Evolutionary conservation across 2,113 vertebrate species (phyloP).

Genomic region (Mormyrus iriodes): DNA sequence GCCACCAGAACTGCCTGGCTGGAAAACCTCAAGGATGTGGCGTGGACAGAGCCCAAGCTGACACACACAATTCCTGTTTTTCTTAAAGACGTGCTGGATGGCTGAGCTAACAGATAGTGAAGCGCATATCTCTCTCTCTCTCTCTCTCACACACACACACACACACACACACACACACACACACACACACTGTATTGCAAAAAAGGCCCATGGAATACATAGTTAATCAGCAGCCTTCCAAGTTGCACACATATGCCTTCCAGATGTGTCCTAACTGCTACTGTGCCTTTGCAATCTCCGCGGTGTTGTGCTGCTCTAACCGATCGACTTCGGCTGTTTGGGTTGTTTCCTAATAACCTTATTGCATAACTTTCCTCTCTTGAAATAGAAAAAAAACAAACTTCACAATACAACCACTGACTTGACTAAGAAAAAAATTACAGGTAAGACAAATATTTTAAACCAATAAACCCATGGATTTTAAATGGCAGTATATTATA

Average conservation of each 20-base stretch:
- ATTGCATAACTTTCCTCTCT: conserved; percentile 1
- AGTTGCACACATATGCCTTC: not conserved
- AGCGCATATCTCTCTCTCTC: too few relatives aligned
- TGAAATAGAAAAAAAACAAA: not conserved
- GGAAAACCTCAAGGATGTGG: not conserved
- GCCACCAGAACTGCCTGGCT: conserved; percentile 30
- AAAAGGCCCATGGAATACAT: not conserved
- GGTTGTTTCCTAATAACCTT: not conserved
- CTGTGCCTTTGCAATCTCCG: not conserved
- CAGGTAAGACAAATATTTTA: not conserved
- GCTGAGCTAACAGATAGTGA: not conserved
- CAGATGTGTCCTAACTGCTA: conserved; percentile 16
- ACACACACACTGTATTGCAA: not conserved
- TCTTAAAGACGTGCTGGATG: not conserved
- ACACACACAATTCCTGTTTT: conserved; percentile 8
- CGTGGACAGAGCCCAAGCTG: conserved; percentile 8
- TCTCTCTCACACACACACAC: not conserved
- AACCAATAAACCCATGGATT: not conserved
- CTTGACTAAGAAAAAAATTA: not conserved
- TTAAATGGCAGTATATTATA: not conserved
- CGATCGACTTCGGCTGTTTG: not conserved
- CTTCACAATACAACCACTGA: not conserved
- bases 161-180: not conserved
- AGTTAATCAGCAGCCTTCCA: not conserved
- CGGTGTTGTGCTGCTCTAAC: not conserved